Evolutionary conservation across 2,888 invertebrate genomes (phyloP), one percentile per base, ranked within the genome.

Genomic region (Ornithoptera alexandrae): DNA sequence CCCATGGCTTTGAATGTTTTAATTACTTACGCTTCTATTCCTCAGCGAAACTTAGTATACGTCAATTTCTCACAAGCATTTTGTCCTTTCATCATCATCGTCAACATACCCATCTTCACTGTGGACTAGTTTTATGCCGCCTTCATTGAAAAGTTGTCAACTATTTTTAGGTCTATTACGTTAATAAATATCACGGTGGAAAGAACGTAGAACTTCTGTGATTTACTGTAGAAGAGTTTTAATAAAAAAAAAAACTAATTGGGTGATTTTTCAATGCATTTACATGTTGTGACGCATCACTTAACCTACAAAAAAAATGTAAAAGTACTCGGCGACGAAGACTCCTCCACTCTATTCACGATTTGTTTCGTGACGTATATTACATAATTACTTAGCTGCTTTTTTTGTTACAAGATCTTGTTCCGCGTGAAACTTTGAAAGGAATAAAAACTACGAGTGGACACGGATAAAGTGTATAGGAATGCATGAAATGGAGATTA

Each of bases 401-500:
- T 57, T 57, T 20, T 20, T 57, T 57, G 4, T 57, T 20, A 20
- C 12, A 20, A 6, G 10, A n/a, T 20, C 57, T n/a, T 20, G 20
- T 57, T n/a, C 57, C n/a, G 57, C 8, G 57, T 20, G 57, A 8
- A 22, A 22, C 20, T 18, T 57, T 57, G 17, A 53, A 53, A 53
- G 20, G 36, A 39, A 61, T 18, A 22, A 46, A 62, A 20, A 62
- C 6, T 22, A 62, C 46, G 50, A 30, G 63, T 50, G 50, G 53
- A 53, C 68, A 39, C 63, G 39, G 62, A 67, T 42, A 68, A 68
- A 68, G 59, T 64, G 59, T 58, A 68, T 22, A 36, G 30, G 59
- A 22, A 64, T 59, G 58, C 63, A 58, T 62, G 66, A 39, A 70
- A 66, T 70, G 66, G 50, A 7, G 67, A 65, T 69, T 57, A 58